phyloP scores from a whole-genome alignment of 2,113 vertebrate genomes.

The Halichoeres trimaculatus region DNA sequence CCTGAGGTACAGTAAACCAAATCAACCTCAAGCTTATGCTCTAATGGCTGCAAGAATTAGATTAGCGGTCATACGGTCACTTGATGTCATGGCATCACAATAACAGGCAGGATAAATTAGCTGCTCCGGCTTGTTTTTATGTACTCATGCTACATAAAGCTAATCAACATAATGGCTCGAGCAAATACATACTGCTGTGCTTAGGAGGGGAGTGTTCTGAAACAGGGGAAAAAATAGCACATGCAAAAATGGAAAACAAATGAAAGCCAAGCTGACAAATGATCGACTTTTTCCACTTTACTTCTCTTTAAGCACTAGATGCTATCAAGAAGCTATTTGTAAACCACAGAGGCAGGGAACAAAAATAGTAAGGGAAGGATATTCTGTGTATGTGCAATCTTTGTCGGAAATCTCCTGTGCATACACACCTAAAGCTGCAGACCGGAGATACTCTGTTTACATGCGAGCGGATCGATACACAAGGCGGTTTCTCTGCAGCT shows the following conservation, averaged over 20 bases:
- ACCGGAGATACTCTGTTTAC: constrained; percentile 63
- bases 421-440: constrained; percentile 56
- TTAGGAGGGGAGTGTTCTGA: not conserved
- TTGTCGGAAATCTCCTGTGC: constrained; percentile 50
- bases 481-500: constrained; percentile 56
- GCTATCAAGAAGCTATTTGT: constrained; percentile 44
- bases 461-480: constrained; percentile 64
- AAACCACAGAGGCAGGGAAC: constrained; percentile 52
- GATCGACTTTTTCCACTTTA: constrained; percentile 37
- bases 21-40: constrained; percentile 20
- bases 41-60: constrained; percentile 26
- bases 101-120: constrained; percentile 7
- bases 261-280: constrained; percentile 15
- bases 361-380: constrained; percentile 63
- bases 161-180: constrained; percentile 28
- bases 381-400: constrained; percentile 35
- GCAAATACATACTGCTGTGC: not conserved
- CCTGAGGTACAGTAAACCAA: constrained; percentile 28
- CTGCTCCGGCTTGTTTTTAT: constrained; percentile 8
- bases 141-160: not conserved
- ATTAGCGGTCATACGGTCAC: constrained; percentile 22
- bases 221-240: not conserved
- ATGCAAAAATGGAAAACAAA: constrained; percentile 31
- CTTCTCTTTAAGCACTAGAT: constrained; percentile 40
- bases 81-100: constrained; percentile 23